Base-by-base conservation (phyloP, 2,113 vertebrate genomes). In the Cisticola juncidis region DNA sequence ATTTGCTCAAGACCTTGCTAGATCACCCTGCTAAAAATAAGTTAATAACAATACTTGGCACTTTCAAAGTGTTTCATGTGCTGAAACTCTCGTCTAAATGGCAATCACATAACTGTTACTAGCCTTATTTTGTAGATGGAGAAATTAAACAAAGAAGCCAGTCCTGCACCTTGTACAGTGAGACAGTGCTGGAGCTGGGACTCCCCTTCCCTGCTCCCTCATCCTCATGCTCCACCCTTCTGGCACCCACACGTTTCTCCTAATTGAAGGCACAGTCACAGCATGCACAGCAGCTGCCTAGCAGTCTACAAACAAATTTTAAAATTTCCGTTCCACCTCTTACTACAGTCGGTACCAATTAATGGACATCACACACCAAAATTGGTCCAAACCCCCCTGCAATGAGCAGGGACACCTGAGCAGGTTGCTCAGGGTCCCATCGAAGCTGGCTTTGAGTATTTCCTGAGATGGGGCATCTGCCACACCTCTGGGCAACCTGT, bases 81-180 rank as follows among this genome's bases (percentile, higher is more conserved):
- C 57, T 70, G 35, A 58, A 83, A 61, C 24, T 42, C 7, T 38
- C 25, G 47, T 8, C 47, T 42, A 16, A 56, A 50, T 0, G 14
- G 57, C 66, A 86, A 24, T 11, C 40, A 12, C 2, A 0, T 3
- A 60, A 64, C 12, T 60, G 80, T 3, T 36, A 44, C 0, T 1
- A 54, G 35, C 21, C 14, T 58, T 25, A 8, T 66, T 57, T 73
- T 45, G 28, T 4, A 83, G 51, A 50, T 13, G 15, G 54, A 53
- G 82, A 66, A 61, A 70, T 6, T 12, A 56, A 86, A 38, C 22
- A 58, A 61, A 73, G 36, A 38, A 83, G 51, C 4, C 48, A 58
- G 33, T 33, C 38, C 42, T 26, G 51, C 20, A 77, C 40, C 48
- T 62, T 0, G 0, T 9, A 9, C 2, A 3, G 33, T 4, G 33